Base-by-base conservation (phyloP, 2,888 invertebrate species). In the Diarsia dahlii region DNA sequence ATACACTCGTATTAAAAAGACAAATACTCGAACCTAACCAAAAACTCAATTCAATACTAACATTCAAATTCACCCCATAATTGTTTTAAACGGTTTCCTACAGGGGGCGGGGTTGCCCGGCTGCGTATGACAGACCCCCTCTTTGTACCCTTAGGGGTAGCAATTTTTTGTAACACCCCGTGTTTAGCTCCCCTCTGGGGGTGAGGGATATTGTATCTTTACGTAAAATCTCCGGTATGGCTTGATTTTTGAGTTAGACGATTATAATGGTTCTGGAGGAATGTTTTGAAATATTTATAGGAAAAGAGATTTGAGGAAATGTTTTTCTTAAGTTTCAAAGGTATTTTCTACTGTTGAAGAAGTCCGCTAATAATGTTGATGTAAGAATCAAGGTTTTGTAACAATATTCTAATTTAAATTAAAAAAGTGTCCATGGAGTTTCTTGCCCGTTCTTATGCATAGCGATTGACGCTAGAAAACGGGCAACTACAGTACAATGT, bases 141-240 rank as follows among this genome's bases (percentile, higher is more conserved):
- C 88, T 88, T 50, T 28, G 67, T 87, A 74, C 90, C 91, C 93
- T 89, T 78, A 88, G 91, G 93, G 94, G 94, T 92, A 92, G 90
- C 91, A 91, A 91, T 94, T 95, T 95, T 95, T 95, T 95, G 94
- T 94, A 94, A 94, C 95, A 94, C 95, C 94, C 94, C 87, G 66
- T 76, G 74, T 85, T 65, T 28, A 76, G 54, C 88, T 80, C 88
- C 87, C 88, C 86, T 82, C 65, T 71, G 18, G 73, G 81, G 81
- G 84, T 78, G 63, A 69, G 82, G 82, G 80, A 71, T 79, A 85
- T 80, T 86, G 87, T 88, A 87, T 85, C 87, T 80, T 88, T 74
- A 64, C 74, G 76, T 64, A 56, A 10, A 69, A 80, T 69, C 70
- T 87, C 74, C 1, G 70, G 83, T 81, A 77, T 74, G 81, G 74